These are phyloP conservation scores for Portunus trituberculatus DNA, from an alignment of 1,140 invertebrate species.

Conservation along the genomic window DNA sequence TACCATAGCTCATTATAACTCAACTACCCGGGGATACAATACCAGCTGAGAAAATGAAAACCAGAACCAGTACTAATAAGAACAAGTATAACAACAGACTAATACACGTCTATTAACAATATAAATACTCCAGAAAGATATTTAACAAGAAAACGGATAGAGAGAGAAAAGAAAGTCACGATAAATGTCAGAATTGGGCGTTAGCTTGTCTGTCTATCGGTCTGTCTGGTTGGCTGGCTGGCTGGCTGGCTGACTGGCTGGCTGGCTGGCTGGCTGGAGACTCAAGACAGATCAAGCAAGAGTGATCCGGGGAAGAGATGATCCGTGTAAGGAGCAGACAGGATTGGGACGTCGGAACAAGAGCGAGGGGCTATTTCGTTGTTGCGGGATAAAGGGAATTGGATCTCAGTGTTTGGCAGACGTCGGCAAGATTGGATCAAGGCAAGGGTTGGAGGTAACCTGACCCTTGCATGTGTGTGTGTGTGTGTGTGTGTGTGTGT, in stretches of 20 bases:
- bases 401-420: slow-evolving; percentile 40
- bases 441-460: background rate
- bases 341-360: slow-evolving; percentile 43
- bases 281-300: slow-evolving; percentile 34
- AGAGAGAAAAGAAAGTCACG: too few species aligned
- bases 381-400: slow-evolving; percentile 39
- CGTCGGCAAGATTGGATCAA: slow-evolving; percentile 46
- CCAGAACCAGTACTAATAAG: too few species aligned
- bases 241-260: background rate
- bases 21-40: too few species aligned
- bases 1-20: too few species aligned
- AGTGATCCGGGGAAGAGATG: slow-evolving; percentile 25
- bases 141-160: too few species aligned
- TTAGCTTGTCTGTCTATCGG: background rate
- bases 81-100: too few species aligned
- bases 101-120: too few species aligned
- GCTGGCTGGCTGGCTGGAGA: background rate
- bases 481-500: slow-evolving; percentile 17
- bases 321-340: background rate
- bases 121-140: too few species aligned
- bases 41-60: too few species aligned
- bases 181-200: too few species aligned
- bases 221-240: background rate
- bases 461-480: background rate
- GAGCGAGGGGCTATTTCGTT: slow-evolving; percentile 1